Evolutionary conservation across 2,888 invertebrate species (phyloP).

Genomic region (Macaria notata): DNA sequence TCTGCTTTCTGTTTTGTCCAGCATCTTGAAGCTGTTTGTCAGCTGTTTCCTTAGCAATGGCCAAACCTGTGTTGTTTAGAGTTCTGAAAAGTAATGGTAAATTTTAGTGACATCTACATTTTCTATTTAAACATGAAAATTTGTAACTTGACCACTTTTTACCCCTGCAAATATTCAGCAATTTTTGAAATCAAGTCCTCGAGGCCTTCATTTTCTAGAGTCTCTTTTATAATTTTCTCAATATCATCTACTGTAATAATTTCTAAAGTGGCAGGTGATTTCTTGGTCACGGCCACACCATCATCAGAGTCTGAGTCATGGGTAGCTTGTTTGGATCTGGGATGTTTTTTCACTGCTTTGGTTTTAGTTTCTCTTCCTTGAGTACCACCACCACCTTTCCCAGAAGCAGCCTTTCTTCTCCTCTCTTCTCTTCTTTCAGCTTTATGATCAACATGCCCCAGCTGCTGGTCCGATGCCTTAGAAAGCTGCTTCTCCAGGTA

Average conservation of each 20-base stretch:
- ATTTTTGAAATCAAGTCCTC: conserved; percentile 87
- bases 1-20: conserved; percentile 87
- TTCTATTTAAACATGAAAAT: no score
- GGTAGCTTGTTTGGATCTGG: conserved; percentile 79
- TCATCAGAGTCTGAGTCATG: conserved; percentile 88
- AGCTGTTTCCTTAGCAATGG: conserved; percentile 87
- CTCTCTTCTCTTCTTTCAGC: conserved; percentile 93
- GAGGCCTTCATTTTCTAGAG: conserved; percentile 87
- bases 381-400: conserved; percentile 95
- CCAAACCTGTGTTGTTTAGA: conserved; percentile 85
- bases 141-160: conserved; percentile 31
- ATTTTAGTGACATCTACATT: background rate
- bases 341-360: conserved; percentile 94
- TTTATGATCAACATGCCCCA: conserved; percentile 73
- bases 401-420: conserved; percentile 92
- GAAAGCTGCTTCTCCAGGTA: conserved; percentile 85
- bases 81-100: conserved; percentile 59
- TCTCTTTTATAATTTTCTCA: conserved; percentile 81
- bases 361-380: conserved; percentile 98
- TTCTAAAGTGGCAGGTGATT: conserved; percentile 76
- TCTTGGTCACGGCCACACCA: conserved; percentile 62
- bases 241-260: conserved; percentile 87
- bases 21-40: conserved; percentile 88
- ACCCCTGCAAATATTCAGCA: conserved; percentile 86
- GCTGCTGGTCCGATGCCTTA: conserved; percentile 65